These are phyloP conservation scores for Lochmaea crataegi DNA, from an alignment of 2,888 invertebrate species.

Conservation along the genomic window DNA sequence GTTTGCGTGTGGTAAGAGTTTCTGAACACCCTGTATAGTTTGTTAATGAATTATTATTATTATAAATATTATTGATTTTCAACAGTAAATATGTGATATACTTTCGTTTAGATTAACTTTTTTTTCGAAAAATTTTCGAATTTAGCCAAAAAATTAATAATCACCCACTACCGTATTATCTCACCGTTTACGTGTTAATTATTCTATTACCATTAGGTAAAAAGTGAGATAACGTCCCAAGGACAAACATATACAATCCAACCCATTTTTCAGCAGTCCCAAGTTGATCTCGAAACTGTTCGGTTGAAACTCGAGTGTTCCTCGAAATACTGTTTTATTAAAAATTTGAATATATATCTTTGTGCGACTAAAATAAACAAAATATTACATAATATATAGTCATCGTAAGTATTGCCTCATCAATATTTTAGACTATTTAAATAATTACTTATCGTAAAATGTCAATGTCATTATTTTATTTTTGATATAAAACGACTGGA, in stretches of 20 bases:
- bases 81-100: too few species aligned
- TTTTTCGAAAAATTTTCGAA: not conserved
- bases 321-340: not conserved
- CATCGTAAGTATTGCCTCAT: constrained; percentile 27
- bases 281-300: not conserved
- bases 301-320: constrained; percentile 1
- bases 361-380: constrained; percentile 18
- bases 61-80: too few species aligned
- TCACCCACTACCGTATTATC: not conserved
- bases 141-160: not conserved
- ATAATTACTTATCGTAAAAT: constrained; percentile 14
- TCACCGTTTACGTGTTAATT: constrained; percentile 10
- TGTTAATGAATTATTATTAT: too few species aligned
- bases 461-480: constrained; percentile 17
- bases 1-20: too few species aligned
- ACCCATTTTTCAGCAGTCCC: constrained; percentile 25
- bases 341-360: constrained; percentile 12
- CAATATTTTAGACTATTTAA: constrained; percentile 13
- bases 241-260: constrained; percentile 2
- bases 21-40: too few species aligned
- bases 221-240: constrained; percentile 20
- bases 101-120: too few species aligned
- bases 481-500: constrained; percentile 5
- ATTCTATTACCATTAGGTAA: constrained; percentile 20
- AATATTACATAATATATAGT: constrained; percentile 2